Percentiles rank a stretch among this genome's conserved stretches.
Evolutionary conservation across 2,888 invertebrate genomes (phyloP).

Genomic region (Tipula lateralis): DNA sequence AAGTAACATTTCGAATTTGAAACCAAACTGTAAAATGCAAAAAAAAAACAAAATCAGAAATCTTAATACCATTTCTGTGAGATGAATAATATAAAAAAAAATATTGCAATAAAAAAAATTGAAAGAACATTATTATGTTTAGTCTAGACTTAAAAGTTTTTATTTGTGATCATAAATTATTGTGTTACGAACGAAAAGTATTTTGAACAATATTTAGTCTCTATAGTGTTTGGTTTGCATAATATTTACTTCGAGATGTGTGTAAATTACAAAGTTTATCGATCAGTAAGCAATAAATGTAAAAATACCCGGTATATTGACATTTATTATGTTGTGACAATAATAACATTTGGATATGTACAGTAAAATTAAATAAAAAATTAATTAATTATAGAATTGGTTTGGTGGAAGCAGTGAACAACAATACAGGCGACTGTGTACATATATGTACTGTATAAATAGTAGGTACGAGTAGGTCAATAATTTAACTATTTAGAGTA

Average conservation of each 20-base stretch:
- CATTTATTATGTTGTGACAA: no score
- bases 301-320: no score
- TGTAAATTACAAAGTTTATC: not conserved
- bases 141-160: conserved; percentile 20
- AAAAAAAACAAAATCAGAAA: not conserved
- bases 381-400: no score
- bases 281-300: not conserved
- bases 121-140: not conserved
- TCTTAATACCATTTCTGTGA: not conserved
- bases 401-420: no score
- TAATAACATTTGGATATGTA: no score
- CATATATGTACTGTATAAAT: no score
- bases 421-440: no score
- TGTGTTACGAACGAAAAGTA: not conserved
- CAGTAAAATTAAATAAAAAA: no score
- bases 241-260: not conserved
- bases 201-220: not conserved
- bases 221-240: not conserved
- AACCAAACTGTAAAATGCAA: not conserved
- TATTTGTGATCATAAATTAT: conserved; percentile 15
- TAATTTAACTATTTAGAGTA: no score
- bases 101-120: not conserved
- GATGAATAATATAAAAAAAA: not conserved
- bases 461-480: no score
- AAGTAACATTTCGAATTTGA: not conserved